phyloP scores from a whole-genome alignment of 2,888 invertebrate genomes.

The Anticlea derivata region DNA sequence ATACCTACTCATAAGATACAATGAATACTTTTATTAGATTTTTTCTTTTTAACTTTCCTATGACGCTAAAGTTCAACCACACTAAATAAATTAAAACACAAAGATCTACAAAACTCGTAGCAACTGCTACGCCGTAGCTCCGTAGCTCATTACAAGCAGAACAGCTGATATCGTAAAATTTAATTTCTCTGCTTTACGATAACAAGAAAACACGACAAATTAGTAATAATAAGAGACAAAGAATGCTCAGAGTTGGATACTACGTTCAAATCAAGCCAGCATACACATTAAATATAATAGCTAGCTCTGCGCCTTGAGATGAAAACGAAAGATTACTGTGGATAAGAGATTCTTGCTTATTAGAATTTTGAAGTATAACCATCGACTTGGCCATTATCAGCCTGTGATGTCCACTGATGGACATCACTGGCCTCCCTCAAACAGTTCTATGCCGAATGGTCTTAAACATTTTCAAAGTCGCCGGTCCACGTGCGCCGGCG shows the following conservation, averaged over 20 bases:
- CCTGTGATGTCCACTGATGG: too few relatives aligned
- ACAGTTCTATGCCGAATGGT: too few relatives aligned
- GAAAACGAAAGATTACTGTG: conserved; percentile 45
- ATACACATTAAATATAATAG: conserved; percentile 80
- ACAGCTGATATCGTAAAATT: conserved; percentile 61
- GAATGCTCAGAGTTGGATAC: conserved; percentile 81
- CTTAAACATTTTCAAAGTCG: too few relatives aligned
- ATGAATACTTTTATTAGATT: too few relatives aligned
- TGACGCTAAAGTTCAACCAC: too few relatives aligned
- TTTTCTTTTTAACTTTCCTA: too few relatives aligned
- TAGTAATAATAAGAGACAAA: conserved; percentile 77
- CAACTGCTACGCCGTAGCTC: conserved; percentile 41
- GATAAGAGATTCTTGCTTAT: conserved; percentile 41
- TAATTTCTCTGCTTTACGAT: conserved; percentile 67
- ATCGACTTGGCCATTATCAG: too few relatives aligned
- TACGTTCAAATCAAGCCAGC: conserved; percentile 81
- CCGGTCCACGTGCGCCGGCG: too few relatives aligned
- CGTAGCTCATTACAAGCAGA: conserved; percentile 48
- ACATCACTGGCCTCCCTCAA: too few relatives aligned
- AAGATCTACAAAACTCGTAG: conserved; percentile 32
- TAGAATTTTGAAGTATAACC: too few relatives aligned
- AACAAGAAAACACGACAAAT: conserved; percentile 78
- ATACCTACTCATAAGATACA: too few relatives aligned
- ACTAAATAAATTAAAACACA: background rate
- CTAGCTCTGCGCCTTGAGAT: conserved; percentile 70